Evolutionary conservation across 2,113 vertebrate genomes (phyloP).

Genomic region (Seriola rivoliana): DNA sequence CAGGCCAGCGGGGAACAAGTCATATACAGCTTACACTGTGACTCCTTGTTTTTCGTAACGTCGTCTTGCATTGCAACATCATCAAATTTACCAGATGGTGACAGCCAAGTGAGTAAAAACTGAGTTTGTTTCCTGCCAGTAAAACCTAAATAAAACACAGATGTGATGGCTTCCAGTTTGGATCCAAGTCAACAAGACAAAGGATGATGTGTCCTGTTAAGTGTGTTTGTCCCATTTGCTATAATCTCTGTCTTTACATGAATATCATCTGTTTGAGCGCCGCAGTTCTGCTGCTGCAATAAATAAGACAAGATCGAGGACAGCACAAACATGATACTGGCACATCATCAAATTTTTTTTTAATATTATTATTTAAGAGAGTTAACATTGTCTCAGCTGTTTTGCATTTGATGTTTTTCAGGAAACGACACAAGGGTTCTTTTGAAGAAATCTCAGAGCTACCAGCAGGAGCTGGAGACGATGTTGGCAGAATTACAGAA

Average conservation of each 20-base stretch:
- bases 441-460: neutral
- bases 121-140: neutral
- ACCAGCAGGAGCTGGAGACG: neutral
- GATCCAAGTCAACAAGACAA: neutral
- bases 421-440: slow-evolving; percentile 6
- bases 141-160: slow-evolving; percentile 19
- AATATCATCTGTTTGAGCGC: neutral
- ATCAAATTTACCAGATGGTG: slow-evolving; percentile 9
- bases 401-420: neutral
- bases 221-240: neutral
- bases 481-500: neutral
- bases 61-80: neutral
- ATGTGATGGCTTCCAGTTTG: slow-evolving; percentile 21
- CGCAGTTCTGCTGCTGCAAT: neutral
- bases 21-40: neutral
- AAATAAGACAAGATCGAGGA: neutral
- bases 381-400: neutral
- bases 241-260: neutral
- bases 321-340: neutral
- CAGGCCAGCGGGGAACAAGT: neutral
- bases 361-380: neutral
- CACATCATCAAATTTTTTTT: neutral
- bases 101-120: slow-evolving; percentile 19
- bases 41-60: slow-evolving; percentile 18
- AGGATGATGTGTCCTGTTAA: neutral